Base-by-base conservation (phyloP, 2,113 vertebrate genomes). In the Silurus meridionalis region DNA sequence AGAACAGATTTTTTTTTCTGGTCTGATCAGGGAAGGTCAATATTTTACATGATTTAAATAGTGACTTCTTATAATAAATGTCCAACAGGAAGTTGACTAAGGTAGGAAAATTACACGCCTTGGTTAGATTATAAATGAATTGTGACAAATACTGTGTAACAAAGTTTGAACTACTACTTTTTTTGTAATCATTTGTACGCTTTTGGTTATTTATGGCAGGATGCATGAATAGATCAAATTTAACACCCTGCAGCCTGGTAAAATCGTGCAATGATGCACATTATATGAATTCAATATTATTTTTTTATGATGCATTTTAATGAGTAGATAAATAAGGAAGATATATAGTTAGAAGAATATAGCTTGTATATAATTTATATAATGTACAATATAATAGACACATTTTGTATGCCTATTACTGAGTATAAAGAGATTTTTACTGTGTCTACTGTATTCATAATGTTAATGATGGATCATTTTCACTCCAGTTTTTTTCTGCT, bases 1-100 rank as follows among this genome's bases (percentile, higher is more conserved):
- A 71, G n/a, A n/a, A n/a, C n/a, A n/a, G n/a, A n/a, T 10, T 74
- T 74, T 50, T 50, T 52, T 52, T 75, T 75, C 21, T 75, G 72
- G 48, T 5, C 48, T 75, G 21, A 75, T 52, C 3, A 52, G 72
- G 23, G 1, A 52, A 75, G 2, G 48, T 52, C 21, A 13, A n/a
- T 13, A 52, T 17, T 50, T 37, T 50, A 46, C 5, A 8, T 50
- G 71, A 23, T 52, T 74, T 10, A 52, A 50, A 1, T 8, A 1
- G 67, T 74, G 71, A 74, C 71, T 50, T 23, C 21, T 50, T 11
- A 46, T 17, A 15, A 67, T 46, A 25, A 46, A 8, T 15, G 46
- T 46, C 15, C 8, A 17, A 37, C 5, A 37, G 11, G 5, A 25
- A 69, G 66, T 6, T 17, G 28, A 48, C 37, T 48, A 2, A 46